A percentile compares a stretch with the other conserved stretches of the same genome.
Conservation (phyloP, 2,113 vertebrate species). For the Todiramphus chloris region DNA sequence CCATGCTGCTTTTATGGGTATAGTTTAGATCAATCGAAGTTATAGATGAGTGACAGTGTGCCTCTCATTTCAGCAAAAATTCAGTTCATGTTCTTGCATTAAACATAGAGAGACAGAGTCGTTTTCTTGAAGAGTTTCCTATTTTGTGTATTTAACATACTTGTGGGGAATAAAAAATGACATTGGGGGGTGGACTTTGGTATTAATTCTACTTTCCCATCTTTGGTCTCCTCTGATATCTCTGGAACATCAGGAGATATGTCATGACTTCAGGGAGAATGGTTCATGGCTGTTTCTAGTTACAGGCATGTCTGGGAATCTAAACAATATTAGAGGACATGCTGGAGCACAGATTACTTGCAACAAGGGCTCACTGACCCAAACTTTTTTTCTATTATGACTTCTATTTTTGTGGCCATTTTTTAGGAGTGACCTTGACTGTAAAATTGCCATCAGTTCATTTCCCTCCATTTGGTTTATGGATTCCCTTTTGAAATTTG, state of each 20-base stretch:
- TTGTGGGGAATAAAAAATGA: neutral
- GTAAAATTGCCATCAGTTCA: neutral
- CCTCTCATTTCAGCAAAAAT: neutral
- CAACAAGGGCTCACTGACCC: slow-evolving; percentile 6
- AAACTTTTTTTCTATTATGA: neutral
- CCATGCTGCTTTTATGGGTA: neutral
- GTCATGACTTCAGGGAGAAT: neutral
- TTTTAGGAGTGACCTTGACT: neutral
- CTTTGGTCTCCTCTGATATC: neutral
- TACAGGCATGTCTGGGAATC: neutral
- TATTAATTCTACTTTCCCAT: neutral
- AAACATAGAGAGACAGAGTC: neutral
- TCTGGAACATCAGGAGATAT: slow-evolving; percentile 42
- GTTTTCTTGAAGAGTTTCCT: slow-evolving; percentile 23
- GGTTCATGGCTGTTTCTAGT: slow-evolving; percentile 9
- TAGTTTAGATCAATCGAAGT: neutral
- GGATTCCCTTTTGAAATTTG: neutral
- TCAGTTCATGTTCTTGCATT: neutral
- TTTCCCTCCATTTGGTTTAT: neutral
- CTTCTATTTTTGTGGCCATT: neutral
- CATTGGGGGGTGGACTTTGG: neutral
- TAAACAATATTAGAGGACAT: neutral
- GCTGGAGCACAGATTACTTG: neutral
- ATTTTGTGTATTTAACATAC: neutral
- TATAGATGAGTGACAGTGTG: neutral